Conservation (phyloP, 1,140 invertebrate genomes). For the Sycobia sp. region DNA sequence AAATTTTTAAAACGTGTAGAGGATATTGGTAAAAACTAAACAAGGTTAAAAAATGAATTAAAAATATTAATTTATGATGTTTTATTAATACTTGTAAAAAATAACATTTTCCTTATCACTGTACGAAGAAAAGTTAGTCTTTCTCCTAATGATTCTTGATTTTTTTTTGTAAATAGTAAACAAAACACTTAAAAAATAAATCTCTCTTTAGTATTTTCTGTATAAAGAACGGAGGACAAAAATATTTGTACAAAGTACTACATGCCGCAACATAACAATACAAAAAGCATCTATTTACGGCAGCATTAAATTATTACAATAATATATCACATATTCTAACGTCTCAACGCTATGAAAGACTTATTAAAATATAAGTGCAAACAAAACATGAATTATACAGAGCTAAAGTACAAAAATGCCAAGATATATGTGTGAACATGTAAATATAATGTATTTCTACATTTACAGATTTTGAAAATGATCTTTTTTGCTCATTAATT, state of each 20-base stretch:
- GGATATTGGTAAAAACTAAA: too few species aligned
- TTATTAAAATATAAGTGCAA: slow-evolving; percentile 14
- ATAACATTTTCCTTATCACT: slow-evolving; percentile 11
- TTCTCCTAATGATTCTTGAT: background rate
- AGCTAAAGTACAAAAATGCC: slow-evolving; percentile 13
- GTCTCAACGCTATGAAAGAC: slow-evolving; percentile 39
- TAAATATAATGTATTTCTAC: too few species aligned
- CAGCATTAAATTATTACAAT: slow-evolving; percentile 28
- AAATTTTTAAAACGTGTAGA: too few species aligned
- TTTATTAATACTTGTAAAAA: slow-evolving; percentile 28
- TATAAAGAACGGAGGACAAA: slow-evolving; percentile 5
- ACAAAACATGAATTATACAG: background rate
- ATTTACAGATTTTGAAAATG: too few species aligned
- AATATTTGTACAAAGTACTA: slow-evolving; percentile 14
- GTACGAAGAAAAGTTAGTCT: background rate
- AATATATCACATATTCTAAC: slow-evolving; percentile 31
- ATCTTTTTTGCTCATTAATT: too few species aligned
- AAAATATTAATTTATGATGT: background rate
- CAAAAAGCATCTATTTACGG: slow-evolving; percentile 34
- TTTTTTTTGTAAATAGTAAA: slow-evolving; percentile 21
- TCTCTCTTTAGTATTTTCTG: slow-evolving; percentile 23
- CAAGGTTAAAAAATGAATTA: too few species aligned
- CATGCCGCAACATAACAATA: slow-evolving; percentile 40
- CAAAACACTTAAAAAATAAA: slow-evolving; percentile 24
- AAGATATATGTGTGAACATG: background rate